Evolutionary conservation across 2,113 vertebrate species (phyloP), one percentile per base, ranked within the genome.

Genomic region (Phylloscopus trochiloides): DNA sequence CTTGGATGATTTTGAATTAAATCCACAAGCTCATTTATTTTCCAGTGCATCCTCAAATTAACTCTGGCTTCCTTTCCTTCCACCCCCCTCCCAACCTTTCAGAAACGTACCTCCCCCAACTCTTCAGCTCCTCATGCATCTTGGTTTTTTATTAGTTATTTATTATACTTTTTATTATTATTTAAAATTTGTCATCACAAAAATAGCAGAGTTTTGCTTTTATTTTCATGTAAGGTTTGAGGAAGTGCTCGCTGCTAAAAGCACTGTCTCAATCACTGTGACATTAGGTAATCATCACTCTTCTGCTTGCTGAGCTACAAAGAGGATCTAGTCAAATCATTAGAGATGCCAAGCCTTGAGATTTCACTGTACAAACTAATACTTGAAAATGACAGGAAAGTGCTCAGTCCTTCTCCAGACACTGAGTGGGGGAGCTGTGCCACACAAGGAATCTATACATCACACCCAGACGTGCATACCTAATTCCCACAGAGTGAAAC

Each of bases 11-110:
- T 97, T 40, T 96, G 96, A 98, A 97, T 98, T 97, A 98, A 98
- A 97, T 93, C 96, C 96, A 96, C 97, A 98, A 97, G 96, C 96
- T 96, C 96, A 96, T 95, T 97, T 98, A 96, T 97, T 98, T 98
- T 91, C 96, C 95, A 97, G 93, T 82, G 94, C 97, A 97, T 97
- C 97, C 94, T 97, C 97, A 97, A 97, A 97, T 97, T 97, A 97
- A 91, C 87, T 91, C 92, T 59, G 74, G 32, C 90, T 95, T 97
- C 87, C 91, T 90, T 75, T 43, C 84, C 84, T 74, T 77, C 88
- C 57, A 55, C 21, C 45, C 38, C 50, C 20, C 66, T 34, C 36
- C 36, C 36, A 86, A 32, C 28, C 38, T 55, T 73, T 79, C 25
- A 52, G 85, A 93, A 91, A 71, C 2, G 6, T 22, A 82, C 48